phyloP scores from a whole-genome alignment of 2,888 invertebrate species.

The Ctenicera cuprea region DNA sequence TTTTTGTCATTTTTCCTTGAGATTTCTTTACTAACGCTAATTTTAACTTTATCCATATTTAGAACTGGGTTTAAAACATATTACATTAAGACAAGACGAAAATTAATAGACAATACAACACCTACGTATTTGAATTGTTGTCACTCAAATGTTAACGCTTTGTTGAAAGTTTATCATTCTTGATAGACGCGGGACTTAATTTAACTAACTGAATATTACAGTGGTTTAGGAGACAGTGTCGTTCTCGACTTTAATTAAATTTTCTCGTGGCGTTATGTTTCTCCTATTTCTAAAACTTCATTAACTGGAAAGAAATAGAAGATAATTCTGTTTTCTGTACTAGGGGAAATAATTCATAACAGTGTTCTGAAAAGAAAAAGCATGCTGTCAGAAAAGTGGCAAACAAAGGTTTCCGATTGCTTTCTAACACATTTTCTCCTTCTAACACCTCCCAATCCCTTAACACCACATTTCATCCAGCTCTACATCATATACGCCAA shows the following conservation, averaged over 20 bases:
- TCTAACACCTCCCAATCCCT: conserved; percentile 38
- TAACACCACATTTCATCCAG: conserved; percentile 46
- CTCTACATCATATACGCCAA: conserved; percentile 39
- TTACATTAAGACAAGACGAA: not conserved
- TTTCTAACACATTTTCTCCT: conserved; percentile 55
- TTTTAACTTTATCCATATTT: no score
- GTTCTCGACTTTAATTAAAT: conserved; percentile 33
- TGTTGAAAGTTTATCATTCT: conserved; percentile 18
- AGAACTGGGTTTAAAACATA: no score
- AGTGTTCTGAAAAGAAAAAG: conserved; percentile 50
- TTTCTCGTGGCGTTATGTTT: conserved; percentile 1
- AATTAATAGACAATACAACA: not conserved
- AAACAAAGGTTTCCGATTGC: conserved; percentile 58
- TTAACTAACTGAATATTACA: conserved; percentile 30
- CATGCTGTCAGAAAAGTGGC: conserved; percentile 57
- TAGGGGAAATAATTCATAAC: conserved; percentile 32
- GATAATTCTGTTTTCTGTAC: conserved; percentile 16
- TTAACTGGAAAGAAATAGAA: conserved; percentile 25
- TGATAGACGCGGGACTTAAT: conserved; percentile 23
- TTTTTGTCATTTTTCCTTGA: no score
- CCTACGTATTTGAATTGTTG: conserved; percentile 11
- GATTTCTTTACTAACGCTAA: no score
- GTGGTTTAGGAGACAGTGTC: conserved; percentile 14
- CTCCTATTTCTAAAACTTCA: conserved; percentile 16
- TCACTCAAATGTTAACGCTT: conserved; percentile 2